These are phyloP conservation scores for Ischnura elegans DNA, from an alignment of 2,888 invertebrate genomes.

Conservation along the genomic window DNA sequence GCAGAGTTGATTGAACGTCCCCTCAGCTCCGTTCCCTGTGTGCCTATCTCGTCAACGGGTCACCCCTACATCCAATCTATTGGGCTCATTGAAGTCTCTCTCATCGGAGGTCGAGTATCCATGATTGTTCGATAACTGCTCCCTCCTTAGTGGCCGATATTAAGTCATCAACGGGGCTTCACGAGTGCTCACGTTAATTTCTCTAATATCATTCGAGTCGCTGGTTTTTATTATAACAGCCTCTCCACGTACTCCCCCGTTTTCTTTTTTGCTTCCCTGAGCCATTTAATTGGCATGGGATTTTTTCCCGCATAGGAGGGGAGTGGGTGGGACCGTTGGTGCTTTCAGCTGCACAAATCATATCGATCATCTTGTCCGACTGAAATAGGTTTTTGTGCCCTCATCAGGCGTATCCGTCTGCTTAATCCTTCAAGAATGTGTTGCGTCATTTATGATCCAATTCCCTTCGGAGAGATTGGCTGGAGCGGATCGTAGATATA, in stretches of 20 bases:
- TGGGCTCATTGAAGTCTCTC: conserved; percentile 15
- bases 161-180: not conserved
- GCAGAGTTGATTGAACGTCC: no score
- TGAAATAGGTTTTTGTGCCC: not conserved
- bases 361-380: not conserved
- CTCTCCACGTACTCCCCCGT: not conserved
- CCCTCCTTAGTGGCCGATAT: conserved; percentile 22
- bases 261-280: not conserved
- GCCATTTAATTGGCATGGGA: not conserved
- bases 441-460: conserved; percentile 8
- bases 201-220: not conserved
- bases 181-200: not conserved
- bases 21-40: no score
- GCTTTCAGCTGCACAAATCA: conserved; percentile 19
- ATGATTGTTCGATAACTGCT: conserved; percentile 10
- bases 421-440: conserved; percentile 26
- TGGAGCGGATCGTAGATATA: not conserved
- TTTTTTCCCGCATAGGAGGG: not conserved
- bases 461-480: conserved; percentile 12
- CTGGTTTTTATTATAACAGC: not conserved
- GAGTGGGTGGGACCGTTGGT: not conserved
- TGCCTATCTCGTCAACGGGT: no score
- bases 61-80: conserved; percentile 14
- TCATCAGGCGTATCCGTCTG: not conserved
- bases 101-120: conserved; percentile 50